Evolutionary conservation across 2,888 invertebrate genomes (phyloP), one percentile per base, ranked within the genome.

Genomic region (Acleris literana): DNA sequence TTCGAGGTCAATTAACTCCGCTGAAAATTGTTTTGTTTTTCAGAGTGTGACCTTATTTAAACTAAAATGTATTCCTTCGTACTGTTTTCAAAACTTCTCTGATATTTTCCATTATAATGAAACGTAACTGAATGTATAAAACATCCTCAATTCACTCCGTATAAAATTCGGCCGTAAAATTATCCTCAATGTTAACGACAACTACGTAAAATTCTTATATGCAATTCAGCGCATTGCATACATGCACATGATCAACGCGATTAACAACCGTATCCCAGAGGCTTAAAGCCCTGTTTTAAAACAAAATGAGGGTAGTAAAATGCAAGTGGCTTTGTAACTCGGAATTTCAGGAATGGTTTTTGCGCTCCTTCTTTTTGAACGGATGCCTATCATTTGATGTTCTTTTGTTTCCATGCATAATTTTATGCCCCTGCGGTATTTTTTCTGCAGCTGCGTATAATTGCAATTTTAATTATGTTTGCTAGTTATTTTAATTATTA

Each of bases 201-300:
- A 53, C 33, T 60, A 44, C 55, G 60, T 52, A 60, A 53, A 49
- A 56, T 65, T 61, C 55, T 54, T 59, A 64, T 59, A 59, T 59
- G 59, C 64, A 59, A 49, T 65, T 61, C 55, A 51, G 48, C 59
- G 64, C 64, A 64, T 55, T 60, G 64, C 54, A 54, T 58, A 54
- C 43, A 64, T 53, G 52, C 29, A 33, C 25, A 46, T 33, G 22
- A 18, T 11, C 39, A 58, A 39, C 9, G 39, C 54, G 25, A 64
- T 43, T 60, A 51, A 11, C 43, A 43, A 39, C 59, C 48, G 2
- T 64, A 59, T 55, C 33, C 43, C 59, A 7, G 51, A 4, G 33
- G 22, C 7, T 22, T 65, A 56, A 3, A 49, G 55, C 16, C 55
- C 55, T 4, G 46, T 56, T 55, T 60, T 5, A 3, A 54, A 55